Base-by-base conservation (phyloP, 2,888 invertebrate species). In the Patella ulyssiponensis region DNA sequence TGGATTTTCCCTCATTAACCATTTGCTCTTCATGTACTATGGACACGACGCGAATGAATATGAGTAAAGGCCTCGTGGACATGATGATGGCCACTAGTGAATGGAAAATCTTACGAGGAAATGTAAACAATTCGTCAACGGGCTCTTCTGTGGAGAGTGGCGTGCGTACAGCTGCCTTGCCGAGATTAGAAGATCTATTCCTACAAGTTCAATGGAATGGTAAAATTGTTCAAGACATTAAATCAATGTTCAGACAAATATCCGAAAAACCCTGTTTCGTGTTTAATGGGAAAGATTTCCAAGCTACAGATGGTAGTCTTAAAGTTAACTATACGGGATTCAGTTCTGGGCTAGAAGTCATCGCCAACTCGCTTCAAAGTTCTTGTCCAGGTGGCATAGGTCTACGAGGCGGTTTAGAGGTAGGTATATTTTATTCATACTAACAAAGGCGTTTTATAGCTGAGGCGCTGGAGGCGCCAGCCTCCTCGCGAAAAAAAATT, bases 121-220 rank as follows among this genome's bases (percentile, higher is more conserved):
- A 64, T 64, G 11, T 20, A 64, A 23, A 20, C n/a, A 64, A 20
- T 64, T n/a, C 20, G 64, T 64, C 12, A 64, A 64, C 64, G 23
- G 64, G 11, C 23, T n/a, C 64, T 64, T 12, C 64, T 20, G n/a
- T 33, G 33, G 33, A 33, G 33, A 33, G 5, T 0, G 33, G 33
- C 7, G 4, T 5, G 0, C 5, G 33, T 33, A 33, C 33, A 33
- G 33, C 33, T 33, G 33, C 33, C 4, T 4, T 33, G 33, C 33
- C 33, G 5, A 33, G 23, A 20, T 20, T 64, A 23, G 64, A 64
- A 20, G 9, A n/a, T n/a, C 14, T 64, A 20, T 64, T 64, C 12
- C 64, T 64, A 23, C n/a, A 64, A 20, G 23, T 64, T 20, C n/a
- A 64, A 12, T 64, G 64, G 64, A 64, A 64, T 64, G 64, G 64